A percentile compares a stretch with the other conserved stretches of the same genome.
Conservation (phyloP, 2,797 vertebrate genomes). For the Coendou prehensilis region DNA sequence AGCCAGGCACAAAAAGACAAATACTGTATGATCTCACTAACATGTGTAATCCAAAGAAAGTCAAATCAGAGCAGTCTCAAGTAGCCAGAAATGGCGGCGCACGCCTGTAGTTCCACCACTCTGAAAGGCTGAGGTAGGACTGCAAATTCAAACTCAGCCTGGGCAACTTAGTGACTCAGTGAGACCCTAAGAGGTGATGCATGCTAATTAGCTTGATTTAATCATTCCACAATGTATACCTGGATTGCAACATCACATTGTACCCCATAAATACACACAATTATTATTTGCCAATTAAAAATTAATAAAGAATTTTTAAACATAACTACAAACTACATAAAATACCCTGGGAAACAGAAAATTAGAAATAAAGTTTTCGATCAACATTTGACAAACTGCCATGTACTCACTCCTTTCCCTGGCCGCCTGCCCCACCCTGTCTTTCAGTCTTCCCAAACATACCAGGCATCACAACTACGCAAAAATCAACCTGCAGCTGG, state of each 20-base stretch:
- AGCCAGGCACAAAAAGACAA: neutral
- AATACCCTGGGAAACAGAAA: neutral
- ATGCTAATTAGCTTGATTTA: neutral
- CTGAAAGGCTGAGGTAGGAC: neutral
- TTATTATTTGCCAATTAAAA: neutral
- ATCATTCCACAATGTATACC: neutral
- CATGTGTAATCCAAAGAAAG: neutral
- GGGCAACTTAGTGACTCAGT: neutral
- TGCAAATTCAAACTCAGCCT: neutral
- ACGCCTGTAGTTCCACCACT: neutral
- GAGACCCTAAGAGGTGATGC: neutral
- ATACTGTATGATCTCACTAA: neutral
- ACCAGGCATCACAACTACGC: rapidly evolving
- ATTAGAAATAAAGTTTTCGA: neutral
- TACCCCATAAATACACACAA: too few species aligned
- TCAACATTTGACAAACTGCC: neutral
- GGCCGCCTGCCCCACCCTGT: neutral
- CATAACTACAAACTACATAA: neutral
- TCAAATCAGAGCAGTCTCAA: neutral
- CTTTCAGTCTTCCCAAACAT: neutral
- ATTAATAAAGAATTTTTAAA: neutral
- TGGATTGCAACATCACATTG: neutral
- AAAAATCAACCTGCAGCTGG: neutral
- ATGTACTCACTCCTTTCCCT: neutral
- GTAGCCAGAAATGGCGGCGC: neutral